phyloP scores from a whole-genome alignment of 2,113 vertebrate genomes.

The Xiphias gladius region DNA sequence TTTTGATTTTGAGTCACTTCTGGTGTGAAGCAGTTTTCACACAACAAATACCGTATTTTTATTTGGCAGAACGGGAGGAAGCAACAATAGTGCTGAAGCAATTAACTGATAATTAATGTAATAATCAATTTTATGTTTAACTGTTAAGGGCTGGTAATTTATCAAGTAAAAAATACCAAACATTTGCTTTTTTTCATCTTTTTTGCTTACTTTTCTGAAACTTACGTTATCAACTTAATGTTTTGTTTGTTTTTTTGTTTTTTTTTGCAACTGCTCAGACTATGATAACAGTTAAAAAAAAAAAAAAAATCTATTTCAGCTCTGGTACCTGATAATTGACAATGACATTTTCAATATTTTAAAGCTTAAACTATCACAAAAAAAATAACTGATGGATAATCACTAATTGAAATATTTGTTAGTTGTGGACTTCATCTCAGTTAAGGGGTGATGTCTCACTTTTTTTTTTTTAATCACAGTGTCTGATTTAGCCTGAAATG shows the following conservation, averaged over 20 bases:
- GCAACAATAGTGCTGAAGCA: neutral
- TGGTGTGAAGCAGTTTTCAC: neutral
- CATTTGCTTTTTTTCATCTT: neutral
- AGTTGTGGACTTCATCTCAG: neutral
- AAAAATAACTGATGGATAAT: neutral
- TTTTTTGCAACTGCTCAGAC: too few species aligned
- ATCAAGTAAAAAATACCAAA: neutral
- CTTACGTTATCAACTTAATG: too few species aligned
- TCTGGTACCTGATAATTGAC: neutral
- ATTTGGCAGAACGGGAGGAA: neutral
- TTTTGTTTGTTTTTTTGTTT: too few species aligned
- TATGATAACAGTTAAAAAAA: too few species aligned
- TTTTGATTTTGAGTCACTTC: neutral
- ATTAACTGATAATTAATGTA: too few species aligned
- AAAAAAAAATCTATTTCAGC: too few species aligned
- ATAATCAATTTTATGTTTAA: too few species aligned
- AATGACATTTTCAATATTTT: neutral
- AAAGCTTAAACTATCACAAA: neutral
- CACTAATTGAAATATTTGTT: neutral
- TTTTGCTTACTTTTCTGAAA: neutral
- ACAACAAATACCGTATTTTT: too few species aligned
- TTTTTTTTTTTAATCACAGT: neutral
- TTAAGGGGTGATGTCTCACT: conserved; percentile 8
- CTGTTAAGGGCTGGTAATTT: too few species aligned
- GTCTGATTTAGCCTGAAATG: neutral